Conservation (phyloP, 2,888 invertebrate species). For the Drosophila neoperkinsi region DNA sequence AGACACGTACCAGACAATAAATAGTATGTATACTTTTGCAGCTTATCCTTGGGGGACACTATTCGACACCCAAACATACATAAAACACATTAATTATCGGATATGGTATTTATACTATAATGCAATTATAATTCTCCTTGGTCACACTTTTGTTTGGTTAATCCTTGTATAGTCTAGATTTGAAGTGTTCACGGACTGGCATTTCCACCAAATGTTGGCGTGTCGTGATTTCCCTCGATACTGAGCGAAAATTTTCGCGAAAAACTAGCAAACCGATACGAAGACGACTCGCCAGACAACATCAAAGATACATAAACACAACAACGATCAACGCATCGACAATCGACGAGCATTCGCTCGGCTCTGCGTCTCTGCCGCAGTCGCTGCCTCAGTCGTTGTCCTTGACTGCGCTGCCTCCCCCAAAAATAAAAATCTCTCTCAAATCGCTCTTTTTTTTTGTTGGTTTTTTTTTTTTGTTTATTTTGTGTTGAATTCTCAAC, state of each 20-base stretch:
- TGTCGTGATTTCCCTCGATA: constrained; percentile 76
- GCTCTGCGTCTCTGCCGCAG: constrained; percentile 29
- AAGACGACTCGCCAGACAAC: constrained; percentile 55
- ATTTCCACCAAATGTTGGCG: constrained; percentile 71
- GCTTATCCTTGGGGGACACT: neutral
- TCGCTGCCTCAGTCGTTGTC: constrained; percentile 41
- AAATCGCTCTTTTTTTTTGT: constrained; percentile 16
- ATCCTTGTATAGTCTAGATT: constrained; percentile 58
- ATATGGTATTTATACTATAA: neutral
- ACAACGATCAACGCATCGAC: constrained; percentile 63
- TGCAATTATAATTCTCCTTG: neutral
- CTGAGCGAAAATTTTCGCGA: constrained; percentile 75
- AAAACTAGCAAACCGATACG: constrained; percentile 23
- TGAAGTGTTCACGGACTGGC: constrained; percentile 57
- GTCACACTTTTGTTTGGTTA: constrained; percentile 56
- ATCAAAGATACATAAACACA: constrained; percentile 71
- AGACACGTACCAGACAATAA: neutral
- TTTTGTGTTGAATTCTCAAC: constrained; percentile 20
- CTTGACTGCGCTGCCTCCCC: constrained; percentile 60
- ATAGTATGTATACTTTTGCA: neutral
- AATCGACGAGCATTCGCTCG: constrained; percentile 53
- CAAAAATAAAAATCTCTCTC: constrained; percentile 44
- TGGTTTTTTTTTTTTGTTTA: neutral
- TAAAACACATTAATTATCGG: neutral
- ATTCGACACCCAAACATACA: neutral